Evolutionary conservation across 1,140 invertebrate species (phyloP), one percentile per base, ranked within the genome.

Genomic region (Eulimnadia texana): DNA sequence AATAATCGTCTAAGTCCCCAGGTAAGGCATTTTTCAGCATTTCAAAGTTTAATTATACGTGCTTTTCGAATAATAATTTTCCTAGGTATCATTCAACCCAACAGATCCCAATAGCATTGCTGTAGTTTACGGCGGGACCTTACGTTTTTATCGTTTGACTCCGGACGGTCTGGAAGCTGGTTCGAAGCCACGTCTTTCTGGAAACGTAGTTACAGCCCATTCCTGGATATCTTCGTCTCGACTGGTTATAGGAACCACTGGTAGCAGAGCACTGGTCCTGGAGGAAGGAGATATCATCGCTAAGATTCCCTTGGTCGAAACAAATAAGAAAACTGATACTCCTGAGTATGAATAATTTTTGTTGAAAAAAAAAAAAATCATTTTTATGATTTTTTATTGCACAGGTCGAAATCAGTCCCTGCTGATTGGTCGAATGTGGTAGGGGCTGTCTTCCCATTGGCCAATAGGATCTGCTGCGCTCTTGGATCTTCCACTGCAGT

Each of bases 81-180:
- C 33, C 0, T 19, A 61, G 60, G 6, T 61, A 3, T 47, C 53
- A 3, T 61, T 61, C 50, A 52, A 61, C 16, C 60, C 60, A 3
- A 52, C 50, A 27, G 60, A 61, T 23, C 50, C 53, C 3, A 50
- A 61, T 42, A 53, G 25, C 3, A 28, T 61, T 11, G 29, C 28
- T 3, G 29, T 61, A 2, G 28, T 61, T 33, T 61, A 54, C 27
- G 53, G 60, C 28, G 60, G 60, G 11, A 11, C 51, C 16, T 20
- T 61, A 24, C 51, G 53, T 42, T 54, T 61, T 25, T 61, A 54
- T 19, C 60, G 60, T 19, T 27, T 61, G 10, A 61, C 60, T 22
- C 60, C 60, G 19, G 60, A 61, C 51, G 60, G 60, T 54, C 29
- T 57, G 16, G 60, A 61, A 29, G 28, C 20, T 24, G 60, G 60